A percentile compares a stretch with the other conserved stretches of the same genome.
Evolutionary conservation across 2,888 invertebrate genomes (phyloP).

Genomic region (Metellina segmentata): DNA sequence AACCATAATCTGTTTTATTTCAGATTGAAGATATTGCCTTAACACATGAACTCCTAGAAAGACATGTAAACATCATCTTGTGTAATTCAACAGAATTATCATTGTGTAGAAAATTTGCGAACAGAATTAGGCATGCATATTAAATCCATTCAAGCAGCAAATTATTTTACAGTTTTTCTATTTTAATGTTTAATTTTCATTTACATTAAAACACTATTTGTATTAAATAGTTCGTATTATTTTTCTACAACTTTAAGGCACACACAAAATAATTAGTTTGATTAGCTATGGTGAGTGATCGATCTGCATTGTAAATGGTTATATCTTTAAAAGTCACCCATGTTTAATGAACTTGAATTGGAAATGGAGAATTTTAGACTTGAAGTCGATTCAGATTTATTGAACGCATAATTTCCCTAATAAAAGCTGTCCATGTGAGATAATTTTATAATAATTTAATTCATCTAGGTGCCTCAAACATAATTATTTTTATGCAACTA

Average conservation of each 20-base stretch:
- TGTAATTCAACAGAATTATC: neutral
- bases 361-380: too few species aligned
- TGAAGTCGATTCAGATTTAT: too few species aligned
- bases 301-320: too few species aligned
- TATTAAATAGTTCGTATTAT: neutral
- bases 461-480: too few species aligned
- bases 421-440: too few species aligned
- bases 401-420: too few species aligned
- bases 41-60: neutral
- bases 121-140: neutral
- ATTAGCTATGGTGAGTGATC: too few species aligned
- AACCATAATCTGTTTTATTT: neutral
- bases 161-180: neutral
- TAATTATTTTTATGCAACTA: too few species aligned
- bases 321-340: too few species aligned
- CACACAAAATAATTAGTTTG: too few species aligned
- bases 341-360: too few species aligned
- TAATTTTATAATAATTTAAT: too few species aligned
- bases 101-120: neutral
- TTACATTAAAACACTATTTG: neutral
- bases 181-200: neutral
- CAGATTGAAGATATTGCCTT: neutral
- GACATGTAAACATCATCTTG: neutral
- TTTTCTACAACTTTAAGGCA: neutral
- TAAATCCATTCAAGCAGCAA: neutral